A percentile compares a stretch with the other conserved stretches of the same genome.
Conservation (phyloP, 1,140 invertebrate genomes). For the Microvelia longipes region DNA sequence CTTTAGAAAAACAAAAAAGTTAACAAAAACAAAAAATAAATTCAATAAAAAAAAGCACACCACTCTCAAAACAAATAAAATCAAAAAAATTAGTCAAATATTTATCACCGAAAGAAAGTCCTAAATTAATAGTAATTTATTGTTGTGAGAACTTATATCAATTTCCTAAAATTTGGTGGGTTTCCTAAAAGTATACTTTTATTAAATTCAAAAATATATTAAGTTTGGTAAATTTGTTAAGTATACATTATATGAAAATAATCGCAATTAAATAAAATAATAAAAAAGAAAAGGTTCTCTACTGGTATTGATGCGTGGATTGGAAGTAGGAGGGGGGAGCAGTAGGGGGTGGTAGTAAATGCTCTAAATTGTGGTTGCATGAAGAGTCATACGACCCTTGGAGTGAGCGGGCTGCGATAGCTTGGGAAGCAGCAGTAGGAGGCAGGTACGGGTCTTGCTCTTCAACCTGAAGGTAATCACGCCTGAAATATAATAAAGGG, state of each 20-base stretch:
- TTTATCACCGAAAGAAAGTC: too few species aligned
- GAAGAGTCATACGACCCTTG: constrained; percentile 39
- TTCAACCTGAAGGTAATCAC: constrained; percentile 53
- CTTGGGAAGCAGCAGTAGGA: constrained; percentile 42
- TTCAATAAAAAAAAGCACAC: too few species aligned
- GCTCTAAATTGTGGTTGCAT: constrained; percentile 13
- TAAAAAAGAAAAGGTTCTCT: constrained; percentile 3
- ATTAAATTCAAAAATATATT: too few species aligned
- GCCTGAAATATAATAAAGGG: constrained; percentile 34
- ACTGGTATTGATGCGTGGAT: constrained; percentile 13
- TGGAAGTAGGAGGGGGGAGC: constrained; percentile 33
- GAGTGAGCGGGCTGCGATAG: constrained; percentile 44
- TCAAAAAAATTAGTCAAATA: too few species aligned
- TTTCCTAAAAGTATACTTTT: too few species aligned
- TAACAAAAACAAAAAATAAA: too few species aligned
- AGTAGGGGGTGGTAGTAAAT: constrained; percentile 23
- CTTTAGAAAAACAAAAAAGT: too few species aligned
- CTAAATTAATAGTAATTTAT: too few species aligned
- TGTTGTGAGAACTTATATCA: too few species aligned
- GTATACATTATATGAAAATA: constrained; percentile 16
- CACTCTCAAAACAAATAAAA: too few species aligned
- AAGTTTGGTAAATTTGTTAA: too few species aligned
- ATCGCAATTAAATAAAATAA: constrained; percentile 11
- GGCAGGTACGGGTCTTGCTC: constrained; percentile 56
- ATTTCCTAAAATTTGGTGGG: too few species aligned